Conservation (phyloP, 2,797 vertebrate genomes). For the Poecile montanus region DNA sequence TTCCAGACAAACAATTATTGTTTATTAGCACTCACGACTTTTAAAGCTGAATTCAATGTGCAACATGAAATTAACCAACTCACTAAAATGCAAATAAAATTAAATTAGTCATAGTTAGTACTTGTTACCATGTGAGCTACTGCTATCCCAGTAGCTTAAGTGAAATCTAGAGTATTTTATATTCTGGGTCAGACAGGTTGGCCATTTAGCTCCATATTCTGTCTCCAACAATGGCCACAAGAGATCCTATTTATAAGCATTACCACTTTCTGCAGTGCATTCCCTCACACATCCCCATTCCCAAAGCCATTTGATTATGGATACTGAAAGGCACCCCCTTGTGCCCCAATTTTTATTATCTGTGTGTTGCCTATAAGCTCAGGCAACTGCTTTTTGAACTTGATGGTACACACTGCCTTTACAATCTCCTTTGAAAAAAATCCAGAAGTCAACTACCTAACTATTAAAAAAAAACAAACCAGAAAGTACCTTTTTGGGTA, state of each 20-base stretch:
- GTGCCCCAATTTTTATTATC: not conserved
- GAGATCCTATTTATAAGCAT: not conserved
- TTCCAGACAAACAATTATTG: not conserved
- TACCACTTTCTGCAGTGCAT: not conserved
- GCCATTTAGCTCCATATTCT: not conserved
- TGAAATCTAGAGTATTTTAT: not conserved
- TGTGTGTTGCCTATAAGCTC: not conserved
- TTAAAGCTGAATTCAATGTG: not conserved
- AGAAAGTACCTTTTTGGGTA: not conserved
- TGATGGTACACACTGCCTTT: rapidly evolving
- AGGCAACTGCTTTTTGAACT: not conserved
- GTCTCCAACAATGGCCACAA: not conserved
- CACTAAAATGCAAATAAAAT: not conserved
- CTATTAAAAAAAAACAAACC: not conserved
- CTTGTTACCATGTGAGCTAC: not conserved
- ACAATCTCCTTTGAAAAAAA: not conserved
- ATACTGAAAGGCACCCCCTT: not conserved
- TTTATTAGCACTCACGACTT: not conserved
- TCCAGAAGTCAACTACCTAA: not conserved
- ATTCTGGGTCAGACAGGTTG: not conserved
- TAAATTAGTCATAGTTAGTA: not conserved
- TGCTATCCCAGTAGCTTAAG: not conserved
- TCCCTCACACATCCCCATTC: not conserved
- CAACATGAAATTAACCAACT: not conserved
- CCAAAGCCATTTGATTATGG: not conserved